Evolutionary conservation across 2,113 vertebrate species (phyloP).

Genomic region (Pomatostomus ruficeps): DNA sequence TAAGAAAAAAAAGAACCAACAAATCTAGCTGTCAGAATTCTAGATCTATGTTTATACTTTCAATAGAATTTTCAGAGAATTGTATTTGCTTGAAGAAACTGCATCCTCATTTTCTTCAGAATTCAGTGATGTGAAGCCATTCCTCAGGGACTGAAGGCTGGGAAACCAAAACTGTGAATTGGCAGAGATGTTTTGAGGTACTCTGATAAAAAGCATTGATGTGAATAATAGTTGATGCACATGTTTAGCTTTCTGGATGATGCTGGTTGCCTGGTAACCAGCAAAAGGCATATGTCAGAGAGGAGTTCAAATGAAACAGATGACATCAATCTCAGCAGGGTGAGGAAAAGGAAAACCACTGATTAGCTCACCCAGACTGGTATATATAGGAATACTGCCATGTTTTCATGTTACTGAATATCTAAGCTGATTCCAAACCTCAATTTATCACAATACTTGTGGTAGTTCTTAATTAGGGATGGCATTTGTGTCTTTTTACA

Average conservation of each 20-base stretch:
- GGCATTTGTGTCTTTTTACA: background rate
- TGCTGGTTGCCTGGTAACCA: conserved; percentile 23
- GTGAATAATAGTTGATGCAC: background rate
- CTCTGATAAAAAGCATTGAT: background rate
- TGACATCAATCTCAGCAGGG: conserved; percentile 28
- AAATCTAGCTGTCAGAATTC: background rate
- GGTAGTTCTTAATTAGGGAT: background rate
- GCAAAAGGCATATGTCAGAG: conserved; percentile 9
- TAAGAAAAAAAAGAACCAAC: background rate
- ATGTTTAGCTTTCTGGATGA: background rate
- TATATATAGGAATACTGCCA: background rate
- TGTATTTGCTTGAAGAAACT: background rate
- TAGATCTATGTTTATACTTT: background rate
- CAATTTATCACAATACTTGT: background rate
- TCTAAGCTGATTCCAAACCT: background rate
- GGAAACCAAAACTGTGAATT: background rate
- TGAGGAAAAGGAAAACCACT: background rate
- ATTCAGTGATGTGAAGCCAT: background rate
- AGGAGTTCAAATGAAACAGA: conserved; percentile 3
- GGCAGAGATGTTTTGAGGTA: background rate
- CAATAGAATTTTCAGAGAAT: background rate
- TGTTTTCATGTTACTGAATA: conserved; percentile 8
- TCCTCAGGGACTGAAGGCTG: background rate
- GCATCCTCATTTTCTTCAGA: background rate
- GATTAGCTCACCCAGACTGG: background rate